Percentiles rank a stretch among this genome's conserved stretches.
These are phyloP conservation scores for Drosophila takahashii DNA, from an alignment of 1,140 invertebrate genomes.

Conservation along the genomic window DNA sequence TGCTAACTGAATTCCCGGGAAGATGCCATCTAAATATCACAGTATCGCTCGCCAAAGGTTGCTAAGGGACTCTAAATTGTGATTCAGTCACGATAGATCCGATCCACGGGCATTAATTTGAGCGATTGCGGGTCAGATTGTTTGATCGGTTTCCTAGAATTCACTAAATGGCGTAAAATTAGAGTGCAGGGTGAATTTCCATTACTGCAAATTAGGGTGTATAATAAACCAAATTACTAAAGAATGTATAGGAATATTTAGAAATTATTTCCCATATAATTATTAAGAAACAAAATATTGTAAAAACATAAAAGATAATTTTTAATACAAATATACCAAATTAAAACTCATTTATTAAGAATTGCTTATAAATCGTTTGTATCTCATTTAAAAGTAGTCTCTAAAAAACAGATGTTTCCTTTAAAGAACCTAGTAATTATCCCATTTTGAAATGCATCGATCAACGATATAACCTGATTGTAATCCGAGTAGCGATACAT, in stretches of 20 bases:
- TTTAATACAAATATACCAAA: too few relatives aligned
- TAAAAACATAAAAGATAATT: too few relatives aligned
- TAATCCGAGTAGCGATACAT: conserved; percentile 7
- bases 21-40: conserved; percentile 32
- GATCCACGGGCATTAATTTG: not conserved
- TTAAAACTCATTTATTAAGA: too few relatives aligned
- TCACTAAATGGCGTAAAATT: not conserved
- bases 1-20: conserved; percentile 18
- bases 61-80: not conserved
- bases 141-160: not conserved
- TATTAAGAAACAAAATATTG: too few relatives aligned
- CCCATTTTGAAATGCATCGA: conserved; percentile 25
- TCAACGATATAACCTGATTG: conserved; percentile 23
- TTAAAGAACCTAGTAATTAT: conserved; percentile 3
- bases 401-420: too few relatives aligned
- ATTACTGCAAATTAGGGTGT: not conserved
- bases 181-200: not conserved
- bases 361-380: too few relatives aligned
- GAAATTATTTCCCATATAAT: too few relatives aligned
- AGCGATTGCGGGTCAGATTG: not conserved
- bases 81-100: conserved; percentile 7
- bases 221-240: not conserved
- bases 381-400: too few relatives aligned
- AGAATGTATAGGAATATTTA: too few relatives aligned
- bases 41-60: conserved; percentile 20